Percentiles rank a stretch among this genome's conserved stretches.
Conservation (phyloP, 2,797 vertebrate genomes). For the Lithobates sylvaticus region DNA sequence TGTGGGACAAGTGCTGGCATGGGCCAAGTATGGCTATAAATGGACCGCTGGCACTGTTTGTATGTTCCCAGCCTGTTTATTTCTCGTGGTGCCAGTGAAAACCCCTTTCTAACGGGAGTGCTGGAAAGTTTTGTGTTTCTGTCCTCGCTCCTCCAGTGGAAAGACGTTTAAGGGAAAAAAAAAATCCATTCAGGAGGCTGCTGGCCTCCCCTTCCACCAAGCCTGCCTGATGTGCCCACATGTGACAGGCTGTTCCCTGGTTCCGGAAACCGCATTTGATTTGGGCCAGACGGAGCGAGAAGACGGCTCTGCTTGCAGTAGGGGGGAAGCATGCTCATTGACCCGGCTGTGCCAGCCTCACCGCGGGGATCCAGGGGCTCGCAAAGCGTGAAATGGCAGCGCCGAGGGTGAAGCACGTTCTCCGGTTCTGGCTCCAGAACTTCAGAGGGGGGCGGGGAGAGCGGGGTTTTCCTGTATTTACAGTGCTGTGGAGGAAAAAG, state of each 20-base stretch:
- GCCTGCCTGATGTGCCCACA: neutral
- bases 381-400: conserved; percentile 47
- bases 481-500: conserved; percentile 7
- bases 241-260: conserved; percentile 35
- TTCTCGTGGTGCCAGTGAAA: conserved; percentile 9
- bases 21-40: neutral
- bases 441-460: too few relatives aligned
- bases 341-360: conserved; percentile 45
- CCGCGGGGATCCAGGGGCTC: conserved; percentile 40
- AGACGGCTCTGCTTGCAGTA: conserved; percentile 1
- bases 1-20: neutral
- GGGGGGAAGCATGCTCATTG: conserved; percentile 27
- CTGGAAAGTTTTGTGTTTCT: neutral
- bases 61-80: neutral
- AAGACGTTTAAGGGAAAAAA: neutral
- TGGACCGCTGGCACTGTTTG: neutral
- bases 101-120: neutral
- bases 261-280: conserved; percentile 35
- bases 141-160: neutral
- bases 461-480: neutral
- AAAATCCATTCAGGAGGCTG: neutral
- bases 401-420: neutral
- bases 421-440: conserved; percentile 8
- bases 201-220: neutral
- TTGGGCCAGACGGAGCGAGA: conserved; percentile 43